phyloP scores from a whole-genome alignment of 2,113 vertebrate species.

The Amblyornis subalaris region DNA sequence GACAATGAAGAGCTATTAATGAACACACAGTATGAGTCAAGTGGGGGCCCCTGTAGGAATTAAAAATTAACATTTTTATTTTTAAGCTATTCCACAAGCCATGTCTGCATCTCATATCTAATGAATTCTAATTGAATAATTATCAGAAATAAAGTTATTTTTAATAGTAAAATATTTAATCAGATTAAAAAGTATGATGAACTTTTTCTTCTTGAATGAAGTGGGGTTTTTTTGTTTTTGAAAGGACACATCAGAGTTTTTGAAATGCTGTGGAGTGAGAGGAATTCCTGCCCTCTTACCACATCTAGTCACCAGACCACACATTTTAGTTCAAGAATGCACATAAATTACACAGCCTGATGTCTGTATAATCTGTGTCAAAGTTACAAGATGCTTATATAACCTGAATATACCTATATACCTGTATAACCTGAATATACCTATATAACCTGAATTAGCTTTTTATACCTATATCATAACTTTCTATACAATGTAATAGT shows the following conservation, averaged over 20 bases:
- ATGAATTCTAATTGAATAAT: not conserved
- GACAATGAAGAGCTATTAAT: not conserved
- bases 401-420: too few relatives aligned
- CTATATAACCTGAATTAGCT: too few relatives aligned
- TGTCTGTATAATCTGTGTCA: too few relatives aligned
- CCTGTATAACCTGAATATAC: too few relatives aligned
- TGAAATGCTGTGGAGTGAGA: not conserved
- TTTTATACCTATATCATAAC: too few relatives aligned
- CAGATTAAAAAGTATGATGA: not conserved
- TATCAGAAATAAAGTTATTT: not conserved
- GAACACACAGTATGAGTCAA: not conserved
- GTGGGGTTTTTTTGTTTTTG: not conserved
- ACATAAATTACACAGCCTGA: not conserved
- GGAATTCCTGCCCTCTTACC: not conserved
- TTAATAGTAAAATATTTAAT: not conserved
- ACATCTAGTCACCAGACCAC: not conserved
- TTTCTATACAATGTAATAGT: too few relatives aligned
- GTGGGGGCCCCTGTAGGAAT: not conserved
- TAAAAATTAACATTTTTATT: not conserved
- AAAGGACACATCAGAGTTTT: not conserved
- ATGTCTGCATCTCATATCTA: not conserved
- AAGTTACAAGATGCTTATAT: too few relatives aligned
- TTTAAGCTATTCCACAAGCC: not conserved
- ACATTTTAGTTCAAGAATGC: not conserved
- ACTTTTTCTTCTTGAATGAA: not conserved